Evolutionary conservation across 2,888 invertebrate species (phyloP).

Genomic region (Tholera decimalis): DNA sequence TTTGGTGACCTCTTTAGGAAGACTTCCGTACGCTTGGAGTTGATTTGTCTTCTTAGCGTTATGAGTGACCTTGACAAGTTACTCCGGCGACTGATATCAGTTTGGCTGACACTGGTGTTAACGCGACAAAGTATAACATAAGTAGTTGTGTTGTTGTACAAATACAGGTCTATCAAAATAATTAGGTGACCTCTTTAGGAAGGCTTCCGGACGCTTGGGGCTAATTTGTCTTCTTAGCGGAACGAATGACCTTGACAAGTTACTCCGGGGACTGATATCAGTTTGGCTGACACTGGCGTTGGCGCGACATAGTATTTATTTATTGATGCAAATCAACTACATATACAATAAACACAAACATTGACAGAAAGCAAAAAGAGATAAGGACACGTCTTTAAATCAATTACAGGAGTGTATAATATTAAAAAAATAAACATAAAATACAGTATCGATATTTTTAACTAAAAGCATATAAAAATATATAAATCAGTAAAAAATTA

Average conservation of each 20-base stretch:
- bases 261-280: constrained; percentile 48
- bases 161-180: constrained; percentile 63
- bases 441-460: too few relatives aligned
- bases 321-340: too few relatives aligned
- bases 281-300: constrained; percentile 17
- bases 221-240: constrained; percentile 62
- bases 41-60: constrained; percentile 62
- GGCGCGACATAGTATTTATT: too few relatives aligned
- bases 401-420: too few relatives aligned
- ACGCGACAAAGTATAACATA: neutral
- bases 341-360: too few relatives aligned
- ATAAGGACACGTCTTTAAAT: too few relatives aligned
- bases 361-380: too few relatives aligned
- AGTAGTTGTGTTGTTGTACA: too few relatives aligned
- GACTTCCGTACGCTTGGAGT: constrained; percentile 49
- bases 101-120: constrained; percentile 25
- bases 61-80: constrained; percentile 48
- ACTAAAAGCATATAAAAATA: too few relatives aligned
- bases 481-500: too few relatives aligned
- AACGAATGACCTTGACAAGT: constrained; percentile 49
- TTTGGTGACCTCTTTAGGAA: constrained; percentile 60
- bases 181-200: constrained; percentile 61
- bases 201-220: constrained; percentile 48
- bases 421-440: too few relatives aligned
- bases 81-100: constrained; percentile 47